phyloP scores from a whole-genome alignment of 2,797 vertebrate species.

The Trichosurus vulpecula region DNA sequence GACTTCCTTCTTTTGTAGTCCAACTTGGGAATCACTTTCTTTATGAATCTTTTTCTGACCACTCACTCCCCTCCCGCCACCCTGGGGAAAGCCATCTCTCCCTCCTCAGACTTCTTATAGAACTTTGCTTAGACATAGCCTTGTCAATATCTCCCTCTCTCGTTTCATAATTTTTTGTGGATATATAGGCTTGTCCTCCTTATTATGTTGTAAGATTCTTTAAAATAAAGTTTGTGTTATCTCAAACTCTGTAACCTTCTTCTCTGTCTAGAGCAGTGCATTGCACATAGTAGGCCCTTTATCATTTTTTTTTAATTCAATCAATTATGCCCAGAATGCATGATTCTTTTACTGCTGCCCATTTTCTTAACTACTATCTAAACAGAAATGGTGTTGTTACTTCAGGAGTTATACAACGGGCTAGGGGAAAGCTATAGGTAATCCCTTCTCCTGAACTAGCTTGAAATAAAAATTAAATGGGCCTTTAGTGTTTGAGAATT shows the following conservation, averaged over 20 bases:
- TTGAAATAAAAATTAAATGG: conserved; percentile 73
- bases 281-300: conserved; percentile 7
- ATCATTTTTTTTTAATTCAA: background rate
- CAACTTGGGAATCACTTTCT: background rate
- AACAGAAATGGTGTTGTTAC: conserved; percentile 63
- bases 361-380: conserved; percentile 55
- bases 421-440: conserved; percentile 63
- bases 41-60: background rate
- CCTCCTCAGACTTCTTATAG: background rate
- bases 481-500: conserved; percentile 71
- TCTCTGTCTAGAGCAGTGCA: background rate
- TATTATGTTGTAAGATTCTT: background rate
- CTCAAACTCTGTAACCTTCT: conserved; percentile 9
- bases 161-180: background rate
- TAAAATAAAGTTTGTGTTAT: background rate
- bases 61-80: background rate
- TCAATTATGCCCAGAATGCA: background rate
- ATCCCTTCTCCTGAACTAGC: conserved; percentile 68
- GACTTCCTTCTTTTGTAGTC: background rate
- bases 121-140: background rate
- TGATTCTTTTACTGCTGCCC: background rate
- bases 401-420: conserved; percentile 62
- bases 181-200: background rate
- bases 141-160: background rate
- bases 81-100: background rate